Evolutionary conservation across 2,888 invertebrate species (phyloP).

Genomic region (Plagiodera versicolora): DNA sequence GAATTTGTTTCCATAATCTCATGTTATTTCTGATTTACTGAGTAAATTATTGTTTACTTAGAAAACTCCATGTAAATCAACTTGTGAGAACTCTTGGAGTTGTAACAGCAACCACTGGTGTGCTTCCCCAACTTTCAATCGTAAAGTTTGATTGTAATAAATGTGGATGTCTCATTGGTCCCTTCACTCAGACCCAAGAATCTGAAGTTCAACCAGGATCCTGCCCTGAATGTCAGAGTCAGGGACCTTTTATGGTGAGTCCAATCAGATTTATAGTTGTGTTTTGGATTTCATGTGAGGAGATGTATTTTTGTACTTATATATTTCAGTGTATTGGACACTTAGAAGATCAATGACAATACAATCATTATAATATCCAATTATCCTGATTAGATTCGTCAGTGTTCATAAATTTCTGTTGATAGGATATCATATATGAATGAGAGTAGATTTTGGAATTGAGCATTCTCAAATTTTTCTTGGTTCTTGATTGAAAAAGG

Average conservation of each 20-base stretch:
- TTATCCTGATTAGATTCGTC: too few relatives aligned
- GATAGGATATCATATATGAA: too few relatives aligned
- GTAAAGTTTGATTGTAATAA: slow-evolving; percentile 97
- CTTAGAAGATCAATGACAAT: too few relatives aligned
- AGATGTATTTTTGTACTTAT: too few relatives aligned
- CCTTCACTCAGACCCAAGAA: slow-evolving; percentile 92
- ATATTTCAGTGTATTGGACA: too few relatives aligned
- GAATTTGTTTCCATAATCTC: too few relatives aligned
- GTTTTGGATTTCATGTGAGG: neutral
- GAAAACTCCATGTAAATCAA: slow-evolving; percentile 89
- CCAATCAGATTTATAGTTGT: neutral
- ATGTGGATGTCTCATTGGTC: slow-evolving; percentile 93
- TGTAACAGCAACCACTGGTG: slow-evolving; percentile 93
- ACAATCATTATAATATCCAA: too few relatives aligned
- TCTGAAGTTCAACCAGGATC: slow-evolving; percentile 94
- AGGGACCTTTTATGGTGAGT: slow-evolving; percentile 87
- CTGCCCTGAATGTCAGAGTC: slow-evolving; percentile 97
- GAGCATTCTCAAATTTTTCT: too few relatives aligned
- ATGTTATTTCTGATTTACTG: neutral
- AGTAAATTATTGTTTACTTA: slow-evolving; percentile 35
- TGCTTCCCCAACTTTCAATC: slow-evolving; percentile 91
- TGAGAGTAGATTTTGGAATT: too few relatives aligned
- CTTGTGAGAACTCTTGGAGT: slow-evolving; percentile 92
- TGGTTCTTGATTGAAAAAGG: too few relatives aligned
- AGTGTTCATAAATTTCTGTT: too few relatives aligned